These are phyloP conservation scores for Hemiprocne comata DNA, from an alignment of 2,113 vertebrate species.

Conservation along the genomic window DNA sequence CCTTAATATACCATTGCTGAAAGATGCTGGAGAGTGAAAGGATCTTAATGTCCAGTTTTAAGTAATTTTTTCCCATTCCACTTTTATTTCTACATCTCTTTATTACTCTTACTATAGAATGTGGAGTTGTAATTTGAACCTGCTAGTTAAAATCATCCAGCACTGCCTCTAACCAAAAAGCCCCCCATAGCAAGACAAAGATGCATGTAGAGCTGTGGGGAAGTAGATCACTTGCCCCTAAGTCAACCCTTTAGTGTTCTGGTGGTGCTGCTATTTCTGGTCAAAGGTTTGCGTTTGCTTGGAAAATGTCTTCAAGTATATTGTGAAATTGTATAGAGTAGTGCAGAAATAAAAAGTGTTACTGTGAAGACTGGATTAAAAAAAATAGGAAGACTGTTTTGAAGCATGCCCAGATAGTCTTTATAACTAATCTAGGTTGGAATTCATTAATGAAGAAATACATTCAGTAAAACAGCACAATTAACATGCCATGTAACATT, in stretches of 20 bases:
- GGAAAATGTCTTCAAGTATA: not conserved
- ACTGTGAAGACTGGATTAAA: not conserved
- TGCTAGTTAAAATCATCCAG: not conserved
- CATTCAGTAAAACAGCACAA: conserved; percentile 1
- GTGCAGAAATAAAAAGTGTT: not conserved
- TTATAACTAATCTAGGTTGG: conserved; percentile 40
- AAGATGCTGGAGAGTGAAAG: too few species aligned
- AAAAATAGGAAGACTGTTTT: not conserved
- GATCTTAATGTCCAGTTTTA: not conserved
- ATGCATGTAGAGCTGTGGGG: not conserved
- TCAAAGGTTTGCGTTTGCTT: not conserved
- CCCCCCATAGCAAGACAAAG: not conserved
- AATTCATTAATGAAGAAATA: conserved; percentile 62
- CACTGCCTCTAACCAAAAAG: not conserved
- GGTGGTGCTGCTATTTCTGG: not conserved
- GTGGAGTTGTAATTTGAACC: not conserved
- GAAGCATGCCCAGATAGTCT: conserved; percentile 12
- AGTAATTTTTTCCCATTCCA: not conserved
- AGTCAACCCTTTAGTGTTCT: not conserved
- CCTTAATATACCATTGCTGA: accelerated
- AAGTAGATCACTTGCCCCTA: not conserved
- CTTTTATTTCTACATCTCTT: not conserved
- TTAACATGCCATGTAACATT: conserved; percentile 32
- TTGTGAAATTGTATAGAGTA: not conserved
- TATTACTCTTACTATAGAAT: not conserved